Base-by-base conservation (phyloP, 2,888 invertebrate genomes). In the Spisula subtruncata region DNA sequence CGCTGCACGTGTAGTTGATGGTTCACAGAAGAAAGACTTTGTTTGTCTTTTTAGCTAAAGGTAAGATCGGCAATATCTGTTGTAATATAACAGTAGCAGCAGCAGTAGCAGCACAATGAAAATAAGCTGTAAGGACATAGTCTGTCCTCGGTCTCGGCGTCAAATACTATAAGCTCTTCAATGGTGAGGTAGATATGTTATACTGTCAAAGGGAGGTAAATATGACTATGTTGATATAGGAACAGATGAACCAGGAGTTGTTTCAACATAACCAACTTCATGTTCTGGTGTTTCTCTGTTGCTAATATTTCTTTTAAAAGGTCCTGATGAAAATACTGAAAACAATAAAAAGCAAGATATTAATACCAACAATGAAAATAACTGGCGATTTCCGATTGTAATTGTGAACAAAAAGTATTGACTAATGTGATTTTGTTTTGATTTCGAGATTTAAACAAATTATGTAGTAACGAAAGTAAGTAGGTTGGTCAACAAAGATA, bases 211-310 rank as follows among this genome's bases (percentile, higher is more conserved):
- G 81, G 86, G 86, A 83, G 86, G 86, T 82, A 90, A 88, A 75
- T 79, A 75, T 32, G 75, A 75, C 54, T 93, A 94, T 16, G 94
- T 94, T 83, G 94, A 94, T 82, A 96, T 95, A 25, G 96, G 96
- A 2, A 94, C 95, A n/a, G 96, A 95, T 16, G 97, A 97, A 92
- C 96, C 97, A 35, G 97, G 97, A 16, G 97, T 97, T 25, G 97
- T 96, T 90, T 97, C 97, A 12, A 96, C 97, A 88, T 90, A 92
- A 48, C 85, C 92, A 16, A 66, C 85, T 75, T 96, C 96, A 87
- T 94, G 94, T 56, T 95, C 96, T 14, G 94, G 93, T 82, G 94
- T 92, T 35, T 92, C 92, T 41, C 91, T 93, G 54, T 87, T 86
- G 10, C 92, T 88, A 82, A 93, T 86, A 71, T 90, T 91, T 56